These are phyloP conservation scores for Oryzaephilus surinamensis DNA, from an alignment of 1,140 invertebrate genomes.

Conservation along the genomic window DNA sequence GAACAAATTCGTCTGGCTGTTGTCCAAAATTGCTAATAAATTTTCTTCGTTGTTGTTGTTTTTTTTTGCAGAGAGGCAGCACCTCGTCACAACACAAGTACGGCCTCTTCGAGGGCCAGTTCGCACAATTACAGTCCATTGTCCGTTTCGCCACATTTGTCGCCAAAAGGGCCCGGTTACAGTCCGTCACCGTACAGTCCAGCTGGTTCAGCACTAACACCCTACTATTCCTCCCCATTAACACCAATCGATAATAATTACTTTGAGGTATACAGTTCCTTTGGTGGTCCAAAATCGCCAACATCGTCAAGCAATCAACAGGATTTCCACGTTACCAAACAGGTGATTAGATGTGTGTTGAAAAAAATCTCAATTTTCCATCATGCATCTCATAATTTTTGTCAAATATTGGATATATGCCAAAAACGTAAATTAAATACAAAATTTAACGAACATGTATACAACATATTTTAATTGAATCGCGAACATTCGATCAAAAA, in stretches of 20 bases:
- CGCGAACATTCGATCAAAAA: too few relatives aligned
- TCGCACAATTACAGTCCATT: slow-evolving; percentile 33
- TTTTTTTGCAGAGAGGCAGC: slow-evolving; percentile 25
- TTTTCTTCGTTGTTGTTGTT: too few relatives aligned
- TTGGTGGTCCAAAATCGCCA: slow-evolving; percentile 6
- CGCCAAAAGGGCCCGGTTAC: slow-evolving; percentile 20
- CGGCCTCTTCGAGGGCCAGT: slow-evolving; percentile 26
- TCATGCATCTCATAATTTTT: too few relatives aligned
- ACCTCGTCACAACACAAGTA: slow-evolving; percentile 24
- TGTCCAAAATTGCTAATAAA: too few relatives aligned
- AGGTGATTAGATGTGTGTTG: too few relatives aligned
- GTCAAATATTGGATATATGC: too few relatives aligned
- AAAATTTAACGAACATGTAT: too few relatives aligned
- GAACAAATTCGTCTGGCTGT: too few relatives aligned
- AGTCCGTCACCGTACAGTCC: slow-evolving; percentile 23
- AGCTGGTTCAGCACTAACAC: slow-evolving; percentile 23
- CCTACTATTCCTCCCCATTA: slow-evolving; percentile 27
- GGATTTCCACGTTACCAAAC: slow-evolving; percentile 31
- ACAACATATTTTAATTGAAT: too few relatives aligned
- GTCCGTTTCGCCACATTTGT: slow-evolving; percentile 33
- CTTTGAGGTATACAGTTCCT: slow-evolving; percentile 19
- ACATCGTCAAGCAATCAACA: slow-evolving; percentile 7
- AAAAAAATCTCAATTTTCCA: too few relatives aligned
- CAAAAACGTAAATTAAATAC: too few relatives aligned
- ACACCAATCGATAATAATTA: slow-evolving; percentile 28